phyloP scores from a whole-genome alignment of 2,888 invertebrate genomes.

The Nezara viridula region DNA sequence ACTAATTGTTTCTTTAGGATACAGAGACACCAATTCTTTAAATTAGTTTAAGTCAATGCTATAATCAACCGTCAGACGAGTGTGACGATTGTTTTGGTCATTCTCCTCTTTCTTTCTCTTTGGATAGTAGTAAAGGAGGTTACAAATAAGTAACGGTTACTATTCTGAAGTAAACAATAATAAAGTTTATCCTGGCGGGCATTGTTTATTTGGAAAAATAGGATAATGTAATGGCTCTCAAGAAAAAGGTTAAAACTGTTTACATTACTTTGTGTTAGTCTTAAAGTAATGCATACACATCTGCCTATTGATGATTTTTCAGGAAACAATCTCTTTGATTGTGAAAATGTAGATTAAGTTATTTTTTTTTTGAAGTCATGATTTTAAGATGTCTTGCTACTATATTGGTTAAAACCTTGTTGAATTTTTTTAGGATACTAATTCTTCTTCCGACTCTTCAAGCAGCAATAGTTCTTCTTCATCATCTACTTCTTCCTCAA shows the following conservation, averaged over 20 bases:
- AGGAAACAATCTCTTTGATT: not conserved
- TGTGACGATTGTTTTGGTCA: too few species aligned
- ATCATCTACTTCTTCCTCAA: slow-evolving; percentile 67
- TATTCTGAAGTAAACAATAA: not conserved
- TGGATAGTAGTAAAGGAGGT: not conserved
- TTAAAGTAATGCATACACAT: not conserved
- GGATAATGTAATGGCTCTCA: slow-evolving; percentile 15
- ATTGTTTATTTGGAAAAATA: not conserved
- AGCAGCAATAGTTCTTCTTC: slow-evolving; percentile 67
- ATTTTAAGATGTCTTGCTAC: not conserved
- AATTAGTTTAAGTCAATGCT: too few species aligned
- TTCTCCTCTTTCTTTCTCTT: not conserved
- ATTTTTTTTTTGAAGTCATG: not conserved
- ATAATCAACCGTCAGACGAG: too few species aligned
- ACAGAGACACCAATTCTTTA: too few species aligned
- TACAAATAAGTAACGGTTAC: not conserved
- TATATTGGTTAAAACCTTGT: not conserved
- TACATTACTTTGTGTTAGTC: not conserved
- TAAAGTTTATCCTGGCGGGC: not conserved
- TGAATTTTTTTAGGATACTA: slow-evolving; percentile 62
- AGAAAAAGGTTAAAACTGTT: not conserved
- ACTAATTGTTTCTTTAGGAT: too few species aligned
- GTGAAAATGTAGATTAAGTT: not conserved
- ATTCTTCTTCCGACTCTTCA: slow-evolving; percentile 67
- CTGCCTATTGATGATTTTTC: not conserved